Evolutionary conservation across 2,888 invertebrate genomes (phyloP), one percentile per base, ranked within the genome.

Genomic region (Ophion ventricosus): DNA sequence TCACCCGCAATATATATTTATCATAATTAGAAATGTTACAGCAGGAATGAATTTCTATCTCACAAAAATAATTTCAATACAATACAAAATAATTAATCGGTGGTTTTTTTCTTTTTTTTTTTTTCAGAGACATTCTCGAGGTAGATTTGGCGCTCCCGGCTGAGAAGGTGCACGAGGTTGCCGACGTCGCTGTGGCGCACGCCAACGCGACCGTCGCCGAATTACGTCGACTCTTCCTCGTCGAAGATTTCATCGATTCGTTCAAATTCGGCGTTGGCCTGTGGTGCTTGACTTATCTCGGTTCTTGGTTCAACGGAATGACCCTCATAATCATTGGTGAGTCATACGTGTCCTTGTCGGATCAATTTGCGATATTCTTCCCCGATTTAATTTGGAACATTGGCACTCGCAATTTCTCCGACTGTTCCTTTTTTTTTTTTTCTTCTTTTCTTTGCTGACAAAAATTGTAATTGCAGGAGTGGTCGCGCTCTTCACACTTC

Each of bases 281-380:
- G 93, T 99, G 99, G 99, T 97, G 97, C 92, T 96, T 99, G 94
- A 99, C 99, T 85, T 99, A 99, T 94, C 95, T 99, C 92, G 99
- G 99, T 92, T 97, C 98, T 91, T 99, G 98, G 98, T 99, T 99
- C 95, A 99, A 99, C 94, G 99, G 99, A 94, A 98, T 99, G 97
- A 99, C 99, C 90, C 96, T 99, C 91, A 96, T 99, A 93, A 98
- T 99, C 93, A 96, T 99, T 93, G 97, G 99, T 98, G 76, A 85
- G 87, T 82, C 49, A 49, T 2, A 49, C 49, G 17, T 49, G 14
- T 14, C 49, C 2, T 49, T 49, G 14, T 49, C 35, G 0, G 5
- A 35, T 20, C 81, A 75, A 40, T 0, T n/a, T 72, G 64, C 11
- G 25, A 5, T 25, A 8, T 56, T 26, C 10, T n/a, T 76, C 14